Evolutionary conservation across 2,797 vertebrate species (phyloP).

Genomic region (Octomys mimax): DNA sequence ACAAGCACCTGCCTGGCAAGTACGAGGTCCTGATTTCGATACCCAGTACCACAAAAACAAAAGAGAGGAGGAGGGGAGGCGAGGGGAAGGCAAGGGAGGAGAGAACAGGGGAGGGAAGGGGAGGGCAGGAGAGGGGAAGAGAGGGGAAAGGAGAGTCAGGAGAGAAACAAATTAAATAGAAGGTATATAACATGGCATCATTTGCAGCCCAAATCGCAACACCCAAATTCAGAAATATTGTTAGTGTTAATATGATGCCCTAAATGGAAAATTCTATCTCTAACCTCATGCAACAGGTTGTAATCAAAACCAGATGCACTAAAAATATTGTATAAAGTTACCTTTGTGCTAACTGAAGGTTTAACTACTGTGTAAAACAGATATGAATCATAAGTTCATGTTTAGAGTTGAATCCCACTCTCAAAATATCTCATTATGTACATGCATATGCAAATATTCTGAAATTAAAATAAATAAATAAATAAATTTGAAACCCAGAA

Average conservation of each 20-base stretch:
- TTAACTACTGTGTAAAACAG: neutral
- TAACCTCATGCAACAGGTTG: neutral
- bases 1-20: too few relatives aligned
- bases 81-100: too few relatives aligned
- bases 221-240: neutral
- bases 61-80: too few relatives aligned
- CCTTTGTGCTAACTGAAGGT: neutral
- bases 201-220: neutral
- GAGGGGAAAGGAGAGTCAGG: too few relatives aligned
- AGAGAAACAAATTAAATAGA: neutral
- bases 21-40: too few relatives aligned
- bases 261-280: neutral
- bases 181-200: neutral
- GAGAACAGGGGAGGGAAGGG: too few relatives aligned
- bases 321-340: neutral
- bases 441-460: neutral
- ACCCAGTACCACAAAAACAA: too few relatives aligned
- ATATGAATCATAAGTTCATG: neutral
- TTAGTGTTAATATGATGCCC: neutral
- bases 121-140: too few relatives aligned
- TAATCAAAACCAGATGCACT: neutral
- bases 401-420: neutral
- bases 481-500: neutral
- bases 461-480: neutral
- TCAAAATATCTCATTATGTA: neutral